Evolutionary conservation across 1,140 invertebrate genomes (phyloP).

Genomic region (Fopius arisanus): DNA sequence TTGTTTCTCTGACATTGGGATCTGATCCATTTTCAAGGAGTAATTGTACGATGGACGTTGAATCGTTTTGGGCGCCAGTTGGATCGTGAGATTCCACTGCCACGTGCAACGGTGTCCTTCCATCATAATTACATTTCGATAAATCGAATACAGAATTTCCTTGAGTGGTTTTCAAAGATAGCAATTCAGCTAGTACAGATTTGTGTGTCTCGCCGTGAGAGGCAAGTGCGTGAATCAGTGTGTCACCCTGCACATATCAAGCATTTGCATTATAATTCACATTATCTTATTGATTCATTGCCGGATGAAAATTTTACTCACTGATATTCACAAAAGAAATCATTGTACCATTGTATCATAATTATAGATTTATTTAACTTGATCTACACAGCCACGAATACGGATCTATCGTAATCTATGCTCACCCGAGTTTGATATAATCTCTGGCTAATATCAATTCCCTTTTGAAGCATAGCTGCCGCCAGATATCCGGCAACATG

Average conservation of each 20-base stretch:
- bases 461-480: slow-evolving; percentile 47
- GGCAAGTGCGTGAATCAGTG: slow-evolving; percentile 48
- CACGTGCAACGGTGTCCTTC: slow-evolving; percentile 50
- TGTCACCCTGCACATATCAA: slow-evolving; percentile 45
- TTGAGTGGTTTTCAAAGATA: slow-evolving; percentile 44
- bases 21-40: slow-evolving; percentile 49
- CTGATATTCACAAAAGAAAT: no score
- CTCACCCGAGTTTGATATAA: slow-evolving; percentile 43
- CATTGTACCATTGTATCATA: no score
- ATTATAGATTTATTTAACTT: no score
- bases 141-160: slow-evolving; percentile 50
- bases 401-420: no score
- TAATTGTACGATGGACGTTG: slow-evolving; percentile 38
- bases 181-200: slow-evolving; percentile 44
- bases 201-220: slow-evolving; percentile 46
- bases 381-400: no score
- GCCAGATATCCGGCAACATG: slow-evolving; percentile 52
- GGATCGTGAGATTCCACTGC: slow-evolving; percentile 47
- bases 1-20: slow-evolving; percentile 42
- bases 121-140: slow-evolving; percentile 50
- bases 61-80: slow-evolving; percentile 13
- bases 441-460: slow-evolving; percentile 47
- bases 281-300: no score
- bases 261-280: background rate
- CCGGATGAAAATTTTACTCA: no score